phyloP scores from a whole-genome alignment of 2,113 vertebrate species.

The Coptodon bakossiorum region DNA sequence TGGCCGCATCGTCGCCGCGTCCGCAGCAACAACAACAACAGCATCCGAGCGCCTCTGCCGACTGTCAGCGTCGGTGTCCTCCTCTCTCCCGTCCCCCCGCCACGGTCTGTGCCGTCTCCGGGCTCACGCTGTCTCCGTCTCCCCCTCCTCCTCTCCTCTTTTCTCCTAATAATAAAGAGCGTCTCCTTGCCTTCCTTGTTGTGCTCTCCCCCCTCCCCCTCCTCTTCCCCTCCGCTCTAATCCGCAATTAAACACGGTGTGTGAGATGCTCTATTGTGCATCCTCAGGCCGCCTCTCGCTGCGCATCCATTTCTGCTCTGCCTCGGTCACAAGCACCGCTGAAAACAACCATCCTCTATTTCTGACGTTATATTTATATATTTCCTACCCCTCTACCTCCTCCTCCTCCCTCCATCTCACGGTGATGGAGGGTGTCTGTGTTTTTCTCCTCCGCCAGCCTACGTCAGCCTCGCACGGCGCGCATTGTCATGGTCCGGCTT shows the following conservation, averaged over 20 bases:
- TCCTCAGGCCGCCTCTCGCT: constrained; percentile 21
- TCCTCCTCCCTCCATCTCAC: neutral
- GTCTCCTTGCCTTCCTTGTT: constrained; percentile 61
- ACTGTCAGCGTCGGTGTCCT: constrained; percentile 47
- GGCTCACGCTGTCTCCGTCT: constrained; percentile 34
- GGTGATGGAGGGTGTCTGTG: constrained; percentile 36
- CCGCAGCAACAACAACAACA: constrained; percentile 54
- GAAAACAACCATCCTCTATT: constrained; percentile 37
- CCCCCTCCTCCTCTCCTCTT: constrained; percentile 5
- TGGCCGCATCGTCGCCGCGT: constrained; percentile 70
- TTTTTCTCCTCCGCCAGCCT: constrained; percentile 59
- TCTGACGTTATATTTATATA: neutral
- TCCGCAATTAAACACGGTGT: constrained; percentile 70
- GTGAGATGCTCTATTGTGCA: constrained; percentile 68
- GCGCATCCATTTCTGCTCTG: neutral
- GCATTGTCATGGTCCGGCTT: constrained; percentile 60
- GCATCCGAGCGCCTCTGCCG: constrained; percentile 70
- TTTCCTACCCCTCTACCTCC: neutral
- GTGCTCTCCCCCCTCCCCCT: constrained; percentile 11
- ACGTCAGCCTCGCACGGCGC: constrained; percentile 62
- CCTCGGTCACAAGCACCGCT: constrained; percentile 1
- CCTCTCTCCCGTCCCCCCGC: constrained; percentile 39
- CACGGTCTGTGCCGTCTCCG: constrained; percentile 55
- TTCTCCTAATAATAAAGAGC: constrained; percentile 61
- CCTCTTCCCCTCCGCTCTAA: constrained; percentile 43